Conservation (phyloP, 37 sponge, comb jelly and placozoan species). For the Chondrosia reniformis region DNA sequence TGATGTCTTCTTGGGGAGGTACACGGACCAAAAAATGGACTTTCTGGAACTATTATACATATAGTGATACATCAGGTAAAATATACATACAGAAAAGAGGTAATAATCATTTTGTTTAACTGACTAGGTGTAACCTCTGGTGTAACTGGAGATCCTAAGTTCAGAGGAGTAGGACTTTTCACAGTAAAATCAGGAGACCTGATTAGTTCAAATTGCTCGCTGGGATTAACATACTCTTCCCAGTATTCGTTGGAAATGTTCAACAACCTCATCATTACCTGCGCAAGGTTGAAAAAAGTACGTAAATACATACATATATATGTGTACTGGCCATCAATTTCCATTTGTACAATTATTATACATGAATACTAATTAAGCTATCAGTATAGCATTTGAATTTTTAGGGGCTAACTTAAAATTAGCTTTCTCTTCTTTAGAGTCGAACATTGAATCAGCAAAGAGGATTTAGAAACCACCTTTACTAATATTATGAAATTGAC, state of each 20-base stretch:
- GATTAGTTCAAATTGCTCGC: constrained; percentile 46
- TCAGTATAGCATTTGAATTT: too few relatives aligned
- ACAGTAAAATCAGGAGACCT: constrained; percentile 35
- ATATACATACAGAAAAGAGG: background rate
- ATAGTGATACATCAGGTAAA: background rate
- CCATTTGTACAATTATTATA: too few relatives aligned
- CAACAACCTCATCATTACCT: constrained; percentile 59
- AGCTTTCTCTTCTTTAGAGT: too few relatives aligned
- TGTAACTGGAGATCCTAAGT: constrained; percentile 48
- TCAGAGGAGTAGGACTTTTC: constrained; percentile 14
- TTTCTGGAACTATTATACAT: constrained; percentile 51
- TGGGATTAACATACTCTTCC: constrained; percentile 61
- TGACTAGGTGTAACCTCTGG: constrained; percentile 69
- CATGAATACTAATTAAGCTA: too few relatives aligned
- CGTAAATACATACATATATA: background rate
- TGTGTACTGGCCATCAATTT: background rate
- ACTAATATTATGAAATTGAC: too few relatives aligned
- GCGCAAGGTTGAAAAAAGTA: background rate
- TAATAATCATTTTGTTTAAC: too few relatives aligned
- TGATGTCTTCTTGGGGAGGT: constrained; percentile 33
- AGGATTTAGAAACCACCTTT: too few relatives aligned
- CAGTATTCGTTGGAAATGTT: constrained; percentile 70
- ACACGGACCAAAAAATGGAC: constrained; percentile 75
- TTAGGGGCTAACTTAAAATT: too few relatives aligned
- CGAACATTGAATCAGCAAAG: too few relatives aligned